Evolutionary conservation across 2,888 invertebrate genomes (phyloP), one percentile per base, ranked within the genome.

Genomic region (Prenolepis imparis): DNA sequence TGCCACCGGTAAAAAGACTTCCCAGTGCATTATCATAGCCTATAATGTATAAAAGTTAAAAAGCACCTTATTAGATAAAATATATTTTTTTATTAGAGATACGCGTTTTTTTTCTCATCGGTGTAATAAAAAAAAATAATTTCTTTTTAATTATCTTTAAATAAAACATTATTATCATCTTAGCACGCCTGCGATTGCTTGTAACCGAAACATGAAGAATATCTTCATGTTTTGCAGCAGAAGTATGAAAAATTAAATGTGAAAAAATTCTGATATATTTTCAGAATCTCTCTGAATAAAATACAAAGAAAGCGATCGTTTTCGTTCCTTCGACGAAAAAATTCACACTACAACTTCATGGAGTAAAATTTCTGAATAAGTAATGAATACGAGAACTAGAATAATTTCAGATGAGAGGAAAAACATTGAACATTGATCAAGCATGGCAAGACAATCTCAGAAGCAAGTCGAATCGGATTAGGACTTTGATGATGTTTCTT

Each of bases 21-120:
- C 44, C 12, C 18, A 32, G n/a, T 61, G n/a, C 61, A 32, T 32
- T 24, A 74, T 39, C 74, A 21, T 77, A 77, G 55, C 41, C 55
- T 39, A 55, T 67, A 55, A 77, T 52, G 39, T 28, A n/a, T 57
- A 67, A 77, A 68, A 77, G 36, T 9, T 48, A 24, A 39, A 66
- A 77, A 39, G 44, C n/a, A 67, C 6, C 5, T 18, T 36, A 28
- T 21, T 36, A 18, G 12, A 57, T 44, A 15, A 15, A 55, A 39
- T 28, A 48, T 36, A 24, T 52, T 21, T 75, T 18, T 48, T 18
- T 18, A 48, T 48, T 24, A 48, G 1, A 55, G 24, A 66, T 32
- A 28, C 9, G 55, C 12, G 36, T 18, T 52, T 9, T 48, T 28
- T 28, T 48, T 74, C 21, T 61, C 15, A 61, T 15, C 44, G 9